These are phyloP conservation scores for Neoscelio sp. DNA, from an alignment of 2,888 invertebrate genomes.

Conservation along the genomic window DNA sequence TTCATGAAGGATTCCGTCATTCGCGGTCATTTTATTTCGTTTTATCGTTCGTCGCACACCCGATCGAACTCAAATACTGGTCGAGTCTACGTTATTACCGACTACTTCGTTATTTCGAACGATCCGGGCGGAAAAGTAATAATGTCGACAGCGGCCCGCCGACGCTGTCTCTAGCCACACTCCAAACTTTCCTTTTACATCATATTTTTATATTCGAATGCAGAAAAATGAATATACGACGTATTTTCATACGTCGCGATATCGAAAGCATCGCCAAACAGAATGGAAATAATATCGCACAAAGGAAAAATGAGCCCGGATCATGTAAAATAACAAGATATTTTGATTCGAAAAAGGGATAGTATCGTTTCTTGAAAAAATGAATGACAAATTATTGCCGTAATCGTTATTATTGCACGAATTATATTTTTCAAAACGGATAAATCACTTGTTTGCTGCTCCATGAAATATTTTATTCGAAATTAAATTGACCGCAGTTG, in stretches of 20 bases:
- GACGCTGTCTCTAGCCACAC: conserved; percentile 39
- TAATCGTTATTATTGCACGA: no score
- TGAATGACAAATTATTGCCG: no score
- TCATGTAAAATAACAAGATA: background rate
- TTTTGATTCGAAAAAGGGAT: no score
- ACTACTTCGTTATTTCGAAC: conserved; percentile 67
- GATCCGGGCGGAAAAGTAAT: conserved; percentile 63
- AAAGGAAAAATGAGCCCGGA: conserved; percentile 15
- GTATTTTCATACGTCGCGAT: conserved; percentile 26
- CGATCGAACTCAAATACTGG: conserved; percentile 42
- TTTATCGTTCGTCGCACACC: conserved; percentile 48
- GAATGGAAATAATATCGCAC: conserved; percentile 30
- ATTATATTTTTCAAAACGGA: no score
- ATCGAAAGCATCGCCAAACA: conserved; percentile 29
- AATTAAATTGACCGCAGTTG: no score
- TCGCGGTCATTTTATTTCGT: conserved; percentile 48
- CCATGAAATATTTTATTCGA: conserved; percentile 14
- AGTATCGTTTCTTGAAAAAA: no score
- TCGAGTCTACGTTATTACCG: conserved; percentile 50
- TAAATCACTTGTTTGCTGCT: no score
- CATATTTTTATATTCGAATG: conserved; percentile 6
- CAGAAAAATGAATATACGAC: background rate
- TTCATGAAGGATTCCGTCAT: conserved; percentile 33
- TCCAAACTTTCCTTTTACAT: conserved; percentile 29
- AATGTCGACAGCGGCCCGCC: conserved; percentile 44